These are phyloP conservation scores for Electrona antarctica DNA, from an alignment of 2,113 vertebrate genomes.

Conservation along the genomic window DNA sequence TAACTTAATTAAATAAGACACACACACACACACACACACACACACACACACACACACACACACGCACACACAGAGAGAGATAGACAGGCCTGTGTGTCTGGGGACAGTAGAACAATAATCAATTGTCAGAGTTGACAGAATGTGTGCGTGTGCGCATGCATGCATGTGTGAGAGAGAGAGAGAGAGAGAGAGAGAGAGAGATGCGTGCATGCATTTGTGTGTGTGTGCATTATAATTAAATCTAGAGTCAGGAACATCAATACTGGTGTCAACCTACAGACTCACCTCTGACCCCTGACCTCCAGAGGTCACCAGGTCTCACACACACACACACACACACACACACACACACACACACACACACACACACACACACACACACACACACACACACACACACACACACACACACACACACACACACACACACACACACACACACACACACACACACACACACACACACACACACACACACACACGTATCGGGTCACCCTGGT, in stretches of 20 bases:
- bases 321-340: not conserved
- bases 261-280: conserved; percentile 50
- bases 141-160: conserved; percentile 28
- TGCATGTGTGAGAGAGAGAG: not conserved
- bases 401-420: not conserved
- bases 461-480: conserved; percentile 4
- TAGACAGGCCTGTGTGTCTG: too few relatives aligned
- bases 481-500: conserved; percentile 20
- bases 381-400: conserved; percentile 10
- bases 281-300: conserved; percentile 56
- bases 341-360: conserved; percentile 8
- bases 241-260: conserved; percentile 58
- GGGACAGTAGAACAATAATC: too few relatives aligned
- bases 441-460: not conserved
- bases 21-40: not conserved
- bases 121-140: too few relatives aligned
- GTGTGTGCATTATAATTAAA: conserved; percentile 47
- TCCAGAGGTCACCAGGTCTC: conserved; percentile 33
- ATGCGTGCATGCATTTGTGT: conserved; percentile 8
- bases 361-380: conserved; percentile 1
- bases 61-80: not conserved
- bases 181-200: too few relatives aligned
- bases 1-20: conserved; percentile 60
- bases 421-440: conserved; percentile 3
- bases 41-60: not conserved